Evolutionary conservation across 2,797 vertebrate species (phyloP), one percentile per base, ranked within the genome.

Genomic region (Nasua narica): DNA sequence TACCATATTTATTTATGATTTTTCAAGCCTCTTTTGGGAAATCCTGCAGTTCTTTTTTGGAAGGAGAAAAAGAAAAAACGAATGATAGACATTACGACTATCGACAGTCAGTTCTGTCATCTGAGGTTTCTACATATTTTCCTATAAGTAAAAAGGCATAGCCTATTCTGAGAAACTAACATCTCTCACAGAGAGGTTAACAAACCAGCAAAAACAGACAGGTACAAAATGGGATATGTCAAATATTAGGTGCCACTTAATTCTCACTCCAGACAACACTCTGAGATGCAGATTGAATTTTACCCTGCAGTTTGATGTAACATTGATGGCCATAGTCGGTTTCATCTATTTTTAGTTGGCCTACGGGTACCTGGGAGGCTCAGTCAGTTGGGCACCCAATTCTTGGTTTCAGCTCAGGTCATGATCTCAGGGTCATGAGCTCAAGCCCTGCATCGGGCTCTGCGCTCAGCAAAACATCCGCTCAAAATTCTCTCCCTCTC

Each of bases 331-430:
- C 65, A 50, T 7, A 7, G 35, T 88, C 40, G 67, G 29, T 89
- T 95, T 92, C 70, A 52, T 72, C 46, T 83, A 92, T 91, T 88
- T 93, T 90, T 81, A 94, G 79, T 84, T 87, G 92, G 56, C 62
- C n/a, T 18, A 35, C 8, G 65, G n/a, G 18, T 67, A 18, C n/a
- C n/a, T 35, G 18, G n/a, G 35, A 21, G 65, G n/a, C 65, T 67
- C n/a, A 67, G 65, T 67, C 65, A 67, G 65, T 35, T 67, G 21
- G 35, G n/a, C 65, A 67, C 10, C 65, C n/a, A 21, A 35, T 21
- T 67, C 65, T 67, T 67, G 65, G 65, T 35, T 67, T 35, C n/a
- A 19, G 62, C 62, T 67, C 65, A 35, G 18, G n/a, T 35, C 65
- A 67, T 67, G 65, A 67, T 21, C 18, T 67, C n/a, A 10, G n/a